Percentiles rank a stretch among this genome's conserved stretches.
Conservation (phyloP, 2,113 vertebrate species). For the Xenus cinereus region DNA sequence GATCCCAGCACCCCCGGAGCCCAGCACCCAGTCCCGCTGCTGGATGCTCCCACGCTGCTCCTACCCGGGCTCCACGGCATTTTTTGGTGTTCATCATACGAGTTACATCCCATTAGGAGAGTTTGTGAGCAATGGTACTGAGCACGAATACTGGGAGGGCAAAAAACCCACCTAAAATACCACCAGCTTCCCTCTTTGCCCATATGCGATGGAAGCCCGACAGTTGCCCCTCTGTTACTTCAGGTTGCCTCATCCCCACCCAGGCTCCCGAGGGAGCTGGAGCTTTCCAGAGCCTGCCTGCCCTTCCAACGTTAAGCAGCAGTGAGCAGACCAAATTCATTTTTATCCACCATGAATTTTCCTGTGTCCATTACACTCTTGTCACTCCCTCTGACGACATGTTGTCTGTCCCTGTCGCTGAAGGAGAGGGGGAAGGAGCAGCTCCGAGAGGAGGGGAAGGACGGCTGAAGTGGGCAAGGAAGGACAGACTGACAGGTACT, state of each 20-base stretch:
- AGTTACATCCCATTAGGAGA: rapidly evolving
- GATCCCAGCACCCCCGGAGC: rapidly evolving
- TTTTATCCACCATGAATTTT: not conserved
- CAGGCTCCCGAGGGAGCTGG: not conserved
- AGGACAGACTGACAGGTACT: not conserved
- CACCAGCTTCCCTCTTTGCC: not conserved
- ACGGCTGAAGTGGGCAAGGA: not conserved
- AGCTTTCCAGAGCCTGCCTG: not conserved
- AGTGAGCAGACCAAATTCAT: not conserved
- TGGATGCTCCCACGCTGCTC: not conserved
- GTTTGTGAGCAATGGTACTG: not conserved
- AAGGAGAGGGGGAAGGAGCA: not conserved
- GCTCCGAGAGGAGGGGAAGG: not conserved
- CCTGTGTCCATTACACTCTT: not conserved
- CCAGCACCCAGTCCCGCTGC: not conserved
- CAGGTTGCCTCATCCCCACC: not conserved
- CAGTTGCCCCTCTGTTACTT: not conserved
- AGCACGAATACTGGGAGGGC: rapidly evolving
- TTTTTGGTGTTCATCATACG: rapidly evolving
- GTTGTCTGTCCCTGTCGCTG: rapidly evolving
- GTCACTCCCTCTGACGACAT: rapidly evolving
- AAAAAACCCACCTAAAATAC: too few relatives aligned
- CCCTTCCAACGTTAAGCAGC: not conserved
- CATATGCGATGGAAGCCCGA: rapidly evolving
- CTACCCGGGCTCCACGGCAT: not conserved